A percentile compares a stretch with the other conserved stretches of the same genome.
Conservation (phyloP, 2,888 invertebrate species). For the Heterodera filipjevi region DNA sequence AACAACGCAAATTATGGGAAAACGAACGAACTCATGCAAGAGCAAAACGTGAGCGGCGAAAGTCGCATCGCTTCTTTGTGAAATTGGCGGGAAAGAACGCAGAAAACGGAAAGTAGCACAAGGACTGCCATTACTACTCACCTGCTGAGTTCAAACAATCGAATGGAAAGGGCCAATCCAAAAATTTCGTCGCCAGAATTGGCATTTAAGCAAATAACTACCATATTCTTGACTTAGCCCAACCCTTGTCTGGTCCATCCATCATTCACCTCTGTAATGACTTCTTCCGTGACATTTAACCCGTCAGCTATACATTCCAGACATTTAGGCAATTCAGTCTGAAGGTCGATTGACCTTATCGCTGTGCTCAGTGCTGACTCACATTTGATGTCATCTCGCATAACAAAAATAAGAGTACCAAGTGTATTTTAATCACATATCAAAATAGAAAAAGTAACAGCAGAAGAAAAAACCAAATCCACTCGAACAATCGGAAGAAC, state of each 20-base stretch:
- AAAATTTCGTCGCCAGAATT: background rate
- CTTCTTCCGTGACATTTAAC: background rate
- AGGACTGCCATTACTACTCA: background rate
- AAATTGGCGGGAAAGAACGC: constrained; percentile 5
- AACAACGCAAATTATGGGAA: too few species aligned
- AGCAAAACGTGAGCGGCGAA: background rate
- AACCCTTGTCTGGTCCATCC: too few species aligned
- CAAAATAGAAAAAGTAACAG: background rate
- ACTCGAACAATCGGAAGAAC: too few species aligned
- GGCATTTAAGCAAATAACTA: too few species aligned
- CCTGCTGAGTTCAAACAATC: background rate
- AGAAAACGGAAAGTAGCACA: background rate
- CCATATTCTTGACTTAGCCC: background rate
- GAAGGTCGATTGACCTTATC: background rate
- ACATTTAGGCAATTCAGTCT: background rate
- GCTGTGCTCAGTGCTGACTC: background rate
- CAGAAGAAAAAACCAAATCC: too few species aligned
- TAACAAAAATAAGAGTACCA: background rate
- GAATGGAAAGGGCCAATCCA: background rate
- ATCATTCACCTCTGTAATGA: constrained; percentile 1
- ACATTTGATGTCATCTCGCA: background rate
- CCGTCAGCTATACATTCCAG: background rate
- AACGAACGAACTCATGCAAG: background rate
- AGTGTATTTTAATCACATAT: background rate
- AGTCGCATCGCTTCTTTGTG: background rate